Evolutionary conservation across 2,797 vertebrate genomes (phyloP).

Genomic region (Squalus acanthias): DNA sequence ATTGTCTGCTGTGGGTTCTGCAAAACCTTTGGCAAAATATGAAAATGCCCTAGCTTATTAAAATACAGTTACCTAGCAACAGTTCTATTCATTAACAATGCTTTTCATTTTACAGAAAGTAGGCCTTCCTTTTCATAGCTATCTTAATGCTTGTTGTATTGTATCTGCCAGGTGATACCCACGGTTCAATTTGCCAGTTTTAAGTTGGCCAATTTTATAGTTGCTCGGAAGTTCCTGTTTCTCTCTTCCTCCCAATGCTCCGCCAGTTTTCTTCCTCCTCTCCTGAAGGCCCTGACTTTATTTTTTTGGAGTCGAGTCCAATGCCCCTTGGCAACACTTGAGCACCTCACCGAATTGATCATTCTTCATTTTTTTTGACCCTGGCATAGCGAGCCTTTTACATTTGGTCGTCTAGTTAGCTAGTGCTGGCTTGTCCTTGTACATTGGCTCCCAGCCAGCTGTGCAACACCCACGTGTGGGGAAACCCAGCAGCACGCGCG

Average conservation of each 20-base stretch:
- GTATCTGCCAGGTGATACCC: not conserved
- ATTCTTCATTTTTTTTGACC: not conserved
- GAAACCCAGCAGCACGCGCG: not conserved
- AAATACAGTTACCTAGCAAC: slow-evolving; percentile 16
- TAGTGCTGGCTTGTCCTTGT: not conserved
- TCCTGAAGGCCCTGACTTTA: not conserved
- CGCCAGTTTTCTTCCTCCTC: not conserved
- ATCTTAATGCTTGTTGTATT: not conserved
- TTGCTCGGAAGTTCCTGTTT: not conserved
- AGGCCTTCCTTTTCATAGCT: not conserved
- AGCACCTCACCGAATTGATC: not conserved
- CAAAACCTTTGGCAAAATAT: not conserved
- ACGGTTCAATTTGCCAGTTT: not conserved
- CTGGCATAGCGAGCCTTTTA: not conserved
- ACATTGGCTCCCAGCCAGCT: not conserved
- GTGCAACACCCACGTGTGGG: not conserved
- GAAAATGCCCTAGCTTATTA: not conserved
- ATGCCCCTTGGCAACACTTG: not conserved
- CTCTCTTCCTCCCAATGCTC: not conserved
- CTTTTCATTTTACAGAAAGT: not conserved
- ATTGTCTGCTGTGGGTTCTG: not conserved
- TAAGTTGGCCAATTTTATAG: not conserved
- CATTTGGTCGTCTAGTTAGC: not conserved
- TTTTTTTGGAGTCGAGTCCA: not conserved
- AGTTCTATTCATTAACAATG: not conserved